Percentiles rank a stretch among this genome's conserved stretches.
phyloP scores from a whole-genome alignment of 2,113 vertebrate genomes.

The Opisthocomus hoazin region DNA sequence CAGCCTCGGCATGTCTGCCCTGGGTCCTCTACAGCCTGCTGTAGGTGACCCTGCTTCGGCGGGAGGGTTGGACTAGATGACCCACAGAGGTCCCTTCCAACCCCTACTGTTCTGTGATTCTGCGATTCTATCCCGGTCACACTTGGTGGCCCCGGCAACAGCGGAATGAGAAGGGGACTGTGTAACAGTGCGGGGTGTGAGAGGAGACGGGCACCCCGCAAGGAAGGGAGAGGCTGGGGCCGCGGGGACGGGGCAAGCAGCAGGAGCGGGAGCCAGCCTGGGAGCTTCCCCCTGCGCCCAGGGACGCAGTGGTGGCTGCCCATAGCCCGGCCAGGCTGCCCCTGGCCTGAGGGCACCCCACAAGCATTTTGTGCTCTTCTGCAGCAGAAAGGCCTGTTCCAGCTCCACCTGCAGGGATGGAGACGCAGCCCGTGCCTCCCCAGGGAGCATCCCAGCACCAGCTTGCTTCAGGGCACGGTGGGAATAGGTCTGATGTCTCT shows the following conservation, averaged over 20 bases:
- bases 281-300: background rate
- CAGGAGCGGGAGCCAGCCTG: background rate
- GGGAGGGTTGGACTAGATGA: no score
- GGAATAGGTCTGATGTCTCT: no score
- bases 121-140: no score
- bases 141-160: background rate
- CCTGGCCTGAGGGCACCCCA: background rate
- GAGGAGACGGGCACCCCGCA: rapidly evolving
- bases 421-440: rapidly evolving
- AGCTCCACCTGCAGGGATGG: background rate
- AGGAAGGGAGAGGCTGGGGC: background rate
- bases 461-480: background rate
- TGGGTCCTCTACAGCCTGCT: rapidly evolving
- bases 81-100: no score
- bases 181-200: background rate
- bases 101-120: no score
- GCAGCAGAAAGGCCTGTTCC: background rate
- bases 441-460: background rate
- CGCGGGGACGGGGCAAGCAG: rapidly evolving
- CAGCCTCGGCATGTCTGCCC: background rate
- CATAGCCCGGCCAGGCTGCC: background rate
- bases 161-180: rapidly evolving
- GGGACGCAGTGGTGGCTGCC: background rate
- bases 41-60: no score
- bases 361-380: background rate